Evolutionary conservation across 2,888 invertebrate genomes (phyloP).

Genomic region (Theodoxus fluviatilis): DNA sequence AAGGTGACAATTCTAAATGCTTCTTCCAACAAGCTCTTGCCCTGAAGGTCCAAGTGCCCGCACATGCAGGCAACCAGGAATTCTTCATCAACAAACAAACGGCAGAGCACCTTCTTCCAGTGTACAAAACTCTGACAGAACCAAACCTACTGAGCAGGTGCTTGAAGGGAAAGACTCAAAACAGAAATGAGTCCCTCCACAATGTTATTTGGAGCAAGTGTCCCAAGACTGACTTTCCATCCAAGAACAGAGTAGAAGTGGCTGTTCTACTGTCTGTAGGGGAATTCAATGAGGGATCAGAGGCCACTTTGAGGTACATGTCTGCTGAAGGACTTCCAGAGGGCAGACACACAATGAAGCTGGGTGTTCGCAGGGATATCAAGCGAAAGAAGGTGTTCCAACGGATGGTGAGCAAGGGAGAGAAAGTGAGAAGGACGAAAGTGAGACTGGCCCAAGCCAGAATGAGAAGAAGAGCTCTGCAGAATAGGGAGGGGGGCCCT

Average conservation of each 20-base stretch:
- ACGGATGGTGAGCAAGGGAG: no score
- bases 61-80: no score
- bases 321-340: no score
- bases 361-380: no score
- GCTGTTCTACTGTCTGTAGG: background rate
- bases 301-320: no score
- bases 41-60: background rate
- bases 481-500: no score
- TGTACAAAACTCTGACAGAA: slow-evolving; percentile 15
- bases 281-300: slow-evolving; percentile 3
- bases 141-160: background rate
- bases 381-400: no score
- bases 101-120: slow-evolving; percentile 13
- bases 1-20: slow-evolving; percentile 23
- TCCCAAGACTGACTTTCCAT: background rate
- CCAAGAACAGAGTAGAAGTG: background rate
- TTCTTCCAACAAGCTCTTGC: slow-evolving; percentile 16
- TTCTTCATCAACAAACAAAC: slow-evolving; percentile 1
- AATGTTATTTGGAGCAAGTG: background rate
- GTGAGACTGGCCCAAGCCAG: no score
- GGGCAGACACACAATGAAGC: no score
- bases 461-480: no score
- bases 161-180: background rate
- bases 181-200: background rate
- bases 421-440: no score